Evolutionary conservation across 2,113 vertebrate species (phyloP).

Genomic region (Cochlearius cochlearius): DNA sequence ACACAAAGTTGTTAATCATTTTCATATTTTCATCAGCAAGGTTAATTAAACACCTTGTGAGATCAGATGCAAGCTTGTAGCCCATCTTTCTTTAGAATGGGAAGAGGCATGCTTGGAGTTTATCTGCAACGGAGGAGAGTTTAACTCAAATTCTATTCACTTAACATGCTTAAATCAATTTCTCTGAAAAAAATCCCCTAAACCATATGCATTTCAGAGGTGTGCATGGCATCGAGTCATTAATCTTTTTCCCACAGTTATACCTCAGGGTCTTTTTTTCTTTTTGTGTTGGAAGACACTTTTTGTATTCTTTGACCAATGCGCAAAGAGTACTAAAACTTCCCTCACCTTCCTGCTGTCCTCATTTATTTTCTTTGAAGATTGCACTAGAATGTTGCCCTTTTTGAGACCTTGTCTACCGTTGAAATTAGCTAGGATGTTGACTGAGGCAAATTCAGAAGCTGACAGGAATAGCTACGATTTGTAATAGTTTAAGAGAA

Average conservation of each 20-base stretch:
- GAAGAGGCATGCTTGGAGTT: neutral
- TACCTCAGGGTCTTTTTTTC: neutral
- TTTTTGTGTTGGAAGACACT: neutral
- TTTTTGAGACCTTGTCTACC: neutral
- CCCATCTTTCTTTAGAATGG: neutral
- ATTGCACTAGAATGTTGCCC: neutral
- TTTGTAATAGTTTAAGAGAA: neutral
- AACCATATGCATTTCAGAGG: neutral
- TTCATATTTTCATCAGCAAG: conserved; percentile 49
- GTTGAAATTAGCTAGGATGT: neutral
- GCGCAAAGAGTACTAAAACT: neutral
- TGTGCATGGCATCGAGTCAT: neutral
- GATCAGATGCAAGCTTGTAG: neutral
- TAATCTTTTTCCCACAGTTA: neutral
- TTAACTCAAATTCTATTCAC: neutral
- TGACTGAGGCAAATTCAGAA: neutral
- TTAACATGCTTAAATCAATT: neutral
- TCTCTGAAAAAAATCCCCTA: neutral
- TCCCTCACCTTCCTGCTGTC: neutral
- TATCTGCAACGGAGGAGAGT: neutral
- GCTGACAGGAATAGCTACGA: neutral
- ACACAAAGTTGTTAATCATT: conserved; percentile 5
- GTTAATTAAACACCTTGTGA: conserved; percentile 43
- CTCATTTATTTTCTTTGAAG: neutral
- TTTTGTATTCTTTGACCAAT: neutral